A percentile compares a stretch with the other conserved stretches of the same genome.
Evolutionary conservation across 2,113 vertebrate species (phyloP).

Genomic region (Passer montanus): DNA sequence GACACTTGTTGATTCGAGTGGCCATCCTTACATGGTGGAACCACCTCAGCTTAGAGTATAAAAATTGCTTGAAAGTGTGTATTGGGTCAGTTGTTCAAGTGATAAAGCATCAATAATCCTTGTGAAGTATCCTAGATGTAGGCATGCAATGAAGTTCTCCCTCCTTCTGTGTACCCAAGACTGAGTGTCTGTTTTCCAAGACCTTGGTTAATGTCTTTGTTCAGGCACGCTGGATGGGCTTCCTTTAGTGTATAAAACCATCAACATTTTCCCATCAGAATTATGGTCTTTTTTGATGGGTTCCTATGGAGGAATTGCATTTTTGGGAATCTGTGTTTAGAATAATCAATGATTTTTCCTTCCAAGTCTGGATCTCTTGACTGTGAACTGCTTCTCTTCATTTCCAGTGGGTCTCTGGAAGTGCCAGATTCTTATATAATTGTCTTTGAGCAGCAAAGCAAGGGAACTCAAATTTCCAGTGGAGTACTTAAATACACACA

Average conservation of each 20-base stretch:
- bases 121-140: not conserved
- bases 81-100: not conserved
- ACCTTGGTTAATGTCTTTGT: not conserved
- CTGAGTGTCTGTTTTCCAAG: not conserved
- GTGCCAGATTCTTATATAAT: not conserved
- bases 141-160: not conserved
- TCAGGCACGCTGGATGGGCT: not conserved
- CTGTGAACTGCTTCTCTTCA: not conserved
- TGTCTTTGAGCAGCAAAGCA: not conserved
- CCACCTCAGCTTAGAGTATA: not conserved
- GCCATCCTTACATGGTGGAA: not conserved
- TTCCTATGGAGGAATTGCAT: not conserved
- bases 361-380: not conserved
- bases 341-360: not conserved
- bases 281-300: not conserved
- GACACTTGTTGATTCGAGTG: not conserved
- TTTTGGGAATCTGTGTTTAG: not conserved
- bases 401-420: not conserved
- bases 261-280: not conserved
- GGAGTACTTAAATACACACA: not conserved
- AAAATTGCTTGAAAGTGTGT: not conserved
- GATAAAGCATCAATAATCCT: not conserved
- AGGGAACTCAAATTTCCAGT: not conserved
- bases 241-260: not conserved
- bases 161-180: not conserved